Evolutionary conservation across 1,140 invertebrate species (phyloP).

Genomic region (Conus ventricosus): DNA sequence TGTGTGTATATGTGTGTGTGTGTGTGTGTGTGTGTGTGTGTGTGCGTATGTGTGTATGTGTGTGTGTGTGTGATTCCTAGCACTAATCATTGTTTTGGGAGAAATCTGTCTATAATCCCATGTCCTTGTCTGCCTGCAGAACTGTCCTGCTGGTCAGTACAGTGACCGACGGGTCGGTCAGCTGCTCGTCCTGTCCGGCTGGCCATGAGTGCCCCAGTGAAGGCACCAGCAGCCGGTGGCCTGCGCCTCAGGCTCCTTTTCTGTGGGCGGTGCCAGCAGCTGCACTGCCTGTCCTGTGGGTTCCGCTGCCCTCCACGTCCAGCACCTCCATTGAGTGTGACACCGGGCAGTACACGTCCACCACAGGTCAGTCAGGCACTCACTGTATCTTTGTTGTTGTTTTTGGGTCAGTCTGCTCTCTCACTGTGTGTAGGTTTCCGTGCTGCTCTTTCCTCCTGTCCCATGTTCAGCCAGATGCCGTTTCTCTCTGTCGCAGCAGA

Average conservation of each 20-base stretch:
- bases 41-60: too few relatives aligned
- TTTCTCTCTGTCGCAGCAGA: too few relatives aligned
- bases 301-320: constrained; percentile 33
- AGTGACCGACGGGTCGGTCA: constrained; percentile 53
- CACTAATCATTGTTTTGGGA: too few relatives aligned
- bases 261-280: constrained; percentile 45
- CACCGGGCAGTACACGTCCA: constrained; percentile 57
- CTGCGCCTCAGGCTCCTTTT: constrained; percentile 58
- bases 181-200: constrained; percentile 60
- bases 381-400: too few relatives aligned
- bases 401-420: too few relatives aligned
- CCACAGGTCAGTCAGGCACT: constrained; percentile 48
- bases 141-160: constrained; percentile 61
- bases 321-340: constrained; percentile 49
- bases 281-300: constrained; percentile 67
- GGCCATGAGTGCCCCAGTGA: constrained; percentile 54
- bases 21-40: too few relatives aligned
- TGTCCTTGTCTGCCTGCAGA: constrained; percentile 46
- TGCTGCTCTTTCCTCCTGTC: too few relatives aligned
- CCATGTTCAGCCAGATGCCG: too few relatives aligned
- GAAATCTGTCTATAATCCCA: neutral
- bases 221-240: constrained; percentile 54
- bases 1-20: too few relatives aligned
- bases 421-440: too few relatives aligned
- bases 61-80: too few relatives aligned